Evolutionary conservation across 2,797 vertebrate species (phyloP).

Genomic region (Etheostoma perlongum): DNA sequence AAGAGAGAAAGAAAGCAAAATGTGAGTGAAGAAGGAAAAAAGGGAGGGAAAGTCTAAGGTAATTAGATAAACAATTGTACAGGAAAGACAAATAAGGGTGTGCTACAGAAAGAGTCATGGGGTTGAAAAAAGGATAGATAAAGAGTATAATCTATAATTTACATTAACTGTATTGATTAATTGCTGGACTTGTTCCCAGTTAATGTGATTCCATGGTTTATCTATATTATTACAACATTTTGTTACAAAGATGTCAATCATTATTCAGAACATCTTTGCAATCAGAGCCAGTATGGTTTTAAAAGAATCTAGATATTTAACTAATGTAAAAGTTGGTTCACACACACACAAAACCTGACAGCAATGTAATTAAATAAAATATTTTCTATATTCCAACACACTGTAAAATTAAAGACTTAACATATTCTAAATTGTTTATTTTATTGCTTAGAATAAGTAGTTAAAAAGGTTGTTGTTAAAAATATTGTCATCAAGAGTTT

Average conservation of each 20-base stretch:
- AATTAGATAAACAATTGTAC: conserved; percentile 24
- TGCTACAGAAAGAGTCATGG: neutral
- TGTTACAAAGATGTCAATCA: neutral
- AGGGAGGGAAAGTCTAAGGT: conserved; percentile 4
- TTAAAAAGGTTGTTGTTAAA: neutral
- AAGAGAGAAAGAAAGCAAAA: conserved; percentile 16
- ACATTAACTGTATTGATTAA: conserved; percentile 13
- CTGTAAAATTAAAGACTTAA: neutral
- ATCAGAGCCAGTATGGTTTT: neutral
- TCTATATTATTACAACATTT: neutral
- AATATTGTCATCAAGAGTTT: neutral
- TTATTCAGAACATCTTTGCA: neutral
- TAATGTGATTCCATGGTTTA: neutral
- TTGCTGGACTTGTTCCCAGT: neutral
- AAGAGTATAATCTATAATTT: conserved; percentile 7
- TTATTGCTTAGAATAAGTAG: neutral
- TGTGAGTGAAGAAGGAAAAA: neutral
- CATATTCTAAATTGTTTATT: neutral
- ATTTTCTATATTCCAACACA: neutral
- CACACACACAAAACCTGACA: neutral
- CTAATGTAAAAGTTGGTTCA: too few relatives aligned
- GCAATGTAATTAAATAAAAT: neutral
- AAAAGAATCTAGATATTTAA: neutral
- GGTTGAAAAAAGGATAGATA: neutral
- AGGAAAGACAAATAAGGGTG: neutral